These are phyloP conservation scores for Lonchura striata DNA, from an alignment of 2,113 vertebrate species.

Conservation along the genomic window DNA sequence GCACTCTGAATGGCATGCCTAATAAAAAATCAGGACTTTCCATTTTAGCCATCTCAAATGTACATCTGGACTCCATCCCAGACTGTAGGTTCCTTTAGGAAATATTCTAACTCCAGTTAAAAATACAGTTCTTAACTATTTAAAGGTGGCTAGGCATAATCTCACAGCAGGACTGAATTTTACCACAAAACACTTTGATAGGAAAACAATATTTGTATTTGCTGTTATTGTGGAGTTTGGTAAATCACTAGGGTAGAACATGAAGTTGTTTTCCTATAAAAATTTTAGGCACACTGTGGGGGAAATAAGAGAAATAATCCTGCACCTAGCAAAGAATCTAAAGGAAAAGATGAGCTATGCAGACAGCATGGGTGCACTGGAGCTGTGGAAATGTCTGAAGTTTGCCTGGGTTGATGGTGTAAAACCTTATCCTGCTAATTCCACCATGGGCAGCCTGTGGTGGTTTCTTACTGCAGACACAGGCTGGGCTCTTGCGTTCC, in stretches of 20 bases:
- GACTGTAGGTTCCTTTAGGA: slow-evolving; percentile 50
- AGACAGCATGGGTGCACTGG: not conserved
- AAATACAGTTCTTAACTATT: slow-evolving; percentile 34
- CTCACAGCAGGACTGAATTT: not conserved
- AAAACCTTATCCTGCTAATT: not conserved
- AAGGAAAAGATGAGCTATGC: not conserved
- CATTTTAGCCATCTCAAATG: slow-evolving; percentile 56
- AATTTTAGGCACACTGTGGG: not conserved
- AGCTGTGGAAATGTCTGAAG: not conserved
- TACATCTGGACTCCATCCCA: slow-evolving; percentile 59
- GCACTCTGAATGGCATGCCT: slow-evolving; percentile 39
- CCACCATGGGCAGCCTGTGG: not conserved
- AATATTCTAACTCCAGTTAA: slow-evolving; percentile 43
- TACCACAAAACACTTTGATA: not conserved
- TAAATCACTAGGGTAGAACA: not conserved
- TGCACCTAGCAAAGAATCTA: not conserved
- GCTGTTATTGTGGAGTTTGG: not conserved
- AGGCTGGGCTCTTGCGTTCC: not conserved
- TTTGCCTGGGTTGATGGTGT: not conserved
- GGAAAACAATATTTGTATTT: not conserved
- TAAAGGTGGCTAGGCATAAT: not conserved
- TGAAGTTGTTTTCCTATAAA: not conserved
- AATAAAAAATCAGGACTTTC: slow-evolving; percentile 64
- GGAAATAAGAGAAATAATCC: not conserved
- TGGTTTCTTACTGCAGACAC: not conserved